These are phyloP conservation scores for Mustela nigripes DNA, from an alignment of 2,113 vertebrate genomes.

Conservation along the genomic window DNA sequence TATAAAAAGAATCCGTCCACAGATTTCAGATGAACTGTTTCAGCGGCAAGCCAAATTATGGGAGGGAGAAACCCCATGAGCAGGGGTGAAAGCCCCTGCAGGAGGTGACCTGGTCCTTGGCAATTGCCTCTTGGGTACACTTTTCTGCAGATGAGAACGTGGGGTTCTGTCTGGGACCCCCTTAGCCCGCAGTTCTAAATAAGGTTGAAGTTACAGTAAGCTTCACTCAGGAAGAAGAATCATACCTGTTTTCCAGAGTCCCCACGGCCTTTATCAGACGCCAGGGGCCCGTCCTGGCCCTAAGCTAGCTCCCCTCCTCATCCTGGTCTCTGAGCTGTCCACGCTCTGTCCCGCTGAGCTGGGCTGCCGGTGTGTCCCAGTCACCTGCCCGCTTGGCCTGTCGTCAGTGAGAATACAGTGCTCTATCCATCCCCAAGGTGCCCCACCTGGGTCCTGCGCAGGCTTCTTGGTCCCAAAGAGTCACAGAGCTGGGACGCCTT, in stretches of 20 bases:
- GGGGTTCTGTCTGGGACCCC: not conserved
- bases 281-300: accelerated
- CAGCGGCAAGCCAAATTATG: not conserved
- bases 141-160: not conserved
- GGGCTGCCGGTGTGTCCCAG: accelerated
- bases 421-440: accelerated
- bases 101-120: not conserved
- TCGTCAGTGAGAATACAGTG: not conserved
- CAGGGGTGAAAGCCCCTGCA: not conserved
- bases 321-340: accelerated
- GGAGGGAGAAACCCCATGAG: not conserved
- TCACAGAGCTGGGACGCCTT: not conserved
- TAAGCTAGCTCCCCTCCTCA: accelerated
- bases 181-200: not conserved
- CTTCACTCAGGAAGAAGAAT: not conserved
- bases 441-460: not conserved
- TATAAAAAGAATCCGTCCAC: not conserved
- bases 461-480: not conserved
- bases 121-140: not conserved
- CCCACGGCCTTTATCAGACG: accelerated
- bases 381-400: not conserved
- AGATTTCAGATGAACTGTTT: not conserved
- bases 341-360: not conserved
- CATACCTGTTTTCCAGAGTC: not conserved
- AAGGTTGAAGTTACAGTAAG: not conserved